Base-by-base conservation (phyloP, 2,888 invertebrate species). In the Stenolophus ochropezus region DNA sequence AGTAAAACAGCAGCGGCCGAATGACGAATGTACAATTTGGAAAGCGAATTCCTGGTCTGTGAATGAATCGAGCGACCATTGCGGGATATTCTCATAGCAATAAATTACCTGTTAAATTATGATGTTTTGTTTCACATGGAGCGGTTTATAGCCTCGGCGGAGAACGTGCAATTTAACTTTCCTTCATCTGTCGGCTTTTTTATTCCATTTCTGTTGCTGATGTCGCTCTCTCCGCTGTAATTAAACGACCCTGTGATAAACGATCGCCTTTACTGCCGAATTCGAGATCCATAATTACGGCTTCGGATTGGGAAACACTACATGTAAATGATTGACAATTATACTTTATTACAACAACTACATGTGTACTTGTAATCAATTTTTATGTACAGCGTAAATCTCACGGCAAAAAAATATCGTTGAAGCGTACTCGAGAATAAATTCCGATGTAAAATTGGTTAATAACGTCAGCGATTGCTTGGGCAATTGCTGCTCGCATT, bases 21-120 rank as follows among this genome's bases (percentile, higher is more conserved):
- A 18, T 21, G 18, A 56, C 20, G 20, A 53, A 56, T 56, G 56
- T 20, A 65, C 33, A 61, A 25, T 61, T 23, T 21, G 20, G 18
- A 21, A 23, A 65, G 8, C 25, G 27, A 69, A 42, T 69, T 69
- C 11, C 25, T 20, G 61, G 11, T 20, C 73, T 73, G 47, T 27
- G 69, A 73, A 73, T 47, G 73, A 73, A 49, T 73, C 73, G 25
- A 47, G 18, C 73, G 25, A 21, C n/a, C 61, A 20, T 61, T 77
- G 42, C 58, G 5, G 16, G 65, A 47, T 25, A 49, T 25, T 78
- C 74, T 61, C 65, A 78, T 65, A 23, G 78, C 78, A 49, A 78
- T 78, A 78, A 78, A 78, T 78, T 78, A 78, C 65, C 65, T 78
- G 78, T 58, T 78, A 78, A 78, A 78, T 78, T 65, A 78, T 78